A percentile compares a stretch with the other conserved stretches of the same genome.
phyloP scores from a whole-genome alignment of 2,888 invertebrate species.

The Heliothis peltigera region DNA sequence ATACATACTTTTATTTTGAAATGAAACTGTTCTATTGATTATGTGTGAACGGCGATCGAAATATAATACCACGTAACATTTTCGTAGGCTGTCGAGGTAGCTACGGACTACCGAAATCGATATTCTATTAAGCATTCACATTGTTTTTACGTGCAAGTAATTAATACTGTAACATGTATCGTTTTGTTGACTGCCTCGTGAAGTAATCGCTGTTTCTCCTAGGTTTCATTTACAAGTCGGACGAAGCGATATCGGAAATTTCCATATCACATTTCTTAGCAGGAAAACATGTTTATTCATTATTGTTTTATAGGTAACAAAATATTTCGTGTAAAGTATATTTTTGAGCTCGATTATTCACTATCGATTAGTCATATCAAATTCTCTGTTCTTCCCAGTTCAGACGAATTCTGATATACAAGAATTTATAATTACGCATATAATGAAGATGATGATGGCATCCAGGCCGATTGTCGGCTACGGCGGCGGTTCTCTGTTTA shows the following conservation, averaged over 20 bases:
- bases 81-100: constrained; percentile 13
- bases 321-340: too few relatives aligned
- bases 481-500: too few relatives aligned
- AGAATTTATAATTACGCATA: too few relatives aligned
- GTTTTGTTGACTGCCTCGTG: neutral
- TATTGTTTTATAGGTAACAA: too few relatives aligned
- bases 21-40: constrained; percentile 8
- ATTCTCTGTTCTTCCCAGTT: too few relatives aligned
- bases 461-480: constrained; percentile 13
- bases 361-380: too few relatives aligned
- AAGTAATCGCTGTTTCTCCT: neutral
- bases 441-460: too few relatives aligned
- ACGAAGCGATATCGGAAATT: neutral
- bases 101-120: constrained; percentile 37
- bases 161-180: constrained; percentile 4
- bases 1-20: too few relatives aligned
- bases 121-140: constrained; percentile 44
- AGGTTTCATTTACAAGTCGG: neutral
- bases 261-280: neutral
- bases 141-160: constrained; percentile 5
- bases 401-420: too few relatives aligned
- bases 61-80: constrained; percentile 32
- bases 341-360: too few relatives aligned
- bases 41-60: constrained; percentile 24
- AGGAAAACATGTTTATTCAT: too few relatives aligned